Evolutionary conservation across 1,140 invertebrate species (phyloP), one percentile per base, ranked within the genome.

Genomic region (Lepidurus couesii): DNA sequence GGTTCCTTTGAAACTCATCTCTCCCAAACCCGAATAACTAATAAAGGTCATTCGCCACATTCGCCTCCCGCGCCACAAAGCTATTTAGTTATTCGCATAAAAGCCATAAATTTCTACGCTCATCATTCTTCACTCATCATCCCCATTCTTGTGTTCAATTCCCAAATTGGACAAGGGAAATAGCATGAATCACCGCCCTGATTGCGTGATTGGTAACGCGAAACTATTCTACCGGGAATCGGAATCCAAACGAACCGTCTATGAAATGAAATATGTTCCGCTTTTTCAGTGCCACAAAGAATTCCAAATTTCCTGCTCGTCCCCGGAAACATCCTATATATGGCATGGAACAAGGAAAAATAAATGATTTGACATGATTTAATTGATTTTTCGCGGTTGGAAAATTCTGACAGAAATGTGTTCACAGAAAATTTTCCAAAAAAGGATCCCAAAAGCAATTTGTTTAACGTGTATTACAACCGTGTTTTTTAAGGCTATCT

Each of bases 31-130:
- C 21, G 53, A 16, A 65, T n/a, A 65, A 65, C 53, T 65, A 13
- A 13, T 9, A n/a, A 65, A 21, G 53, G 53, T 65, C 53, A 7
- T 16, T 65, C 16, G 53, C 53, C 21, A 26, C 26, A 26, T 26
- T 26, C 26, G 26, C 47, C 47, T 65, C 47, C 47, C 47, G 47
- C 47, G 8, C 47, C 53, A 65, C 53, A 65, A 65, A 65, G 53
- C 53, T 65, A 65, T 65, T 65, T 65, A 65, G 53, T 65, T 65
- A 65, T 65, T 65, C 53, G 53, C 53, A 65, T 21, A 65, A 13
- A 65, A 65, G 53, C 53, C 53, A 65, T 65, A 65, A 21, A 65
- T 65, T 65, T 34, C 34, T 34, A 21, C 21, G 21, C 53, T 21
- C 53, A 65, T 65, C 53, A 65, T 65, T 65, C 45, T 47, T 47